Conservation (phyloP, 2,797 vertebrate genomes). For the Spheniscus humboldti region DNA sequence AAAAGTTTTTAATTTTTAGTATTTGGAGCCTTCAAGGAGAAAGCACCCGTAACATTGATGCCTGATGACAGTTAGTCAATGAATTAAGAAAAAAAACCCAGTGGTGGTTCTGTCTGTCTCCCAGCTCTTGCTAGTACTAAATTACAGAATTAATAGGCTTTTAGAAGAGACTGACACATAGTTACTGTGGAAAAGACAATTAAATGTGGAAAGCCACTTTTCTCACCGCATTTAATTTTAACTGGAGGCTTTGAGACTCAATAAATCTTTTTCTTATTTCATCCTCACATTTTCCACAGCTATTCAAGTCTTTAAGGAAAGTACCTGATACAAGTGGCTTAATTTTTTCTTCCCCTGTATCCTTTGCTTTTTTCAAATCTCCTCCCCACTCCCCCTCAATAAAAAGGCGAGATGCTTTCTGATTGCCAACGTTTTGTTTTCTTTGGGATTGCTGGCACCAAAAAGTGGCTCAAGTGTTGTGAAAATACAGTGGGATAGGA, state of each 20-base stretch:
- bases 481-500: background rate
- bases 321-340: background rate
- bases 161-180: constrained; percentile 73
- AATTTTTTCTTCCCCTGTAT: background rate
- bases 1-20: constrained; percentile 63
- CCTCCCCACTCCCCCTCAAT: background rate
- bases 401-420: background rate
- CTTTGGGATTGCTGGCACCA: background rate
- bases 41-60: constrained; percentile 53
- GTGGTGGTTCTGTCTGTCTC: constrained; percentile 43
- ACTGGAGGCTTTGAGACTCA: constrained; percentile 67
- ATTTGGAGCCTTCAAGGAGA: constrained; percentile 64
- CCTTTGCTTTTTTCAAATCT: background rate
- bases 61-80: constrained; percentile 74
- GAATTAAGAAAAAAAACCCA: constrained; percentile 29
- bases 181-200: constrained; percentile 76
- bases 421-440: background rate
- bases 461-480: background rate
- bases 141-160: constrained; percentile 80
- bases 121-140: constrained; percentile 61
- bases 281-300: constrained; percentile 37
- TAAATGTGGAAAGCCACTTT: constrained; percentile 74
- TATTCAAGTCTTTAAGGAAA: constrained; percentile 28
- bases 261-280: constrained; percentile 73
- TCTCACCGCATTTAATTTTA: constrained; percentile 73